Base-by-base conservation (phyloP, 2,888 invertebrate species). In the Falcaria lacertinaria region DNA sequence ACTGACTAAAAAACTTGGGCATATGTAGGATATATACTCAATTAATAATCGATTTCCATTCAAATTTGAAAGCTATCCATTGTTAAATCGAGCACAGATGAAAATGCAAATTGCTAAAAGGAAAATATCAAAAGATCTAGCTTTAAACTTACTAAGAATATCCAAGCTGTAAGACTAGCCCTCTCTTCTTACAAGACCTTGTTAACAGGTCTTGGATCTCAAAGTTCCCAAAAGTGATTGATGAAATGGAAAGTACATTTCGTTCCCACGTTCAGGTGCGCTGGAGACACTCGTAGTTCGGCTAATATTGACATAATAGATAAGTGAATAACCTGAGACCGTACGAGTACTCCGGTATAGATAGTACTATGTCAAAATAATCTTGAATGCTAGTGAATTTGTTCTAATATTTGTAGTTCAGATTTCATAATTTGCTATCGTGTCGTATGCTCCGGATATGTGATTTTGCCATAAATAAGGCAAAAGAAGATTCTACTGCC, bases 241-340 rank as follows among this genome's bases (percentile, higher is more conserved):
- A 1, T 11, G 60, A 57, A 64, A 69, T 60, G 44, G 59, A 70
- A 67, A 69, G 60, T 60, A 53, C 54, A 47, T 58, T 61, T 46
- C 64, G 57, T 84, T 85, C 85, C 73, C 85, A 85, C 85, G 81
- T 64, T 69, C 60, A 62, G 60, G 64, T 66, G 62, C 48, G 54
- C 47, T 42, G 34, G 47, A 51, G 47, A 43, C n/a, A n/a, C n/a
- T n/a, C n/a, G n/a, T 38, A 59, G 73, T 66, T 74, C 75, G 58
- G 44, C 64, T 75, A 79, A 80, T 76, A 76, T 81, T 78, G 62
- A 63, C 63, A 45, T 43, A 41, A 22, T 25, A 43, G 62, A 65
- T 68, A 64, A 60, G 47, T 52, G 44, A 48, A 51, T 52, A 47
- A 55, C 45, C 48, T 33, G 40, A 40, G 40, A 6, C 15, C 28